Percentiles rank a stretch among this genome's conserved stretches.
Evolutionary conservation across 2,113 vertebrate species (phyloP).

Genomic region (Phodopus roborovskii): DNA sequence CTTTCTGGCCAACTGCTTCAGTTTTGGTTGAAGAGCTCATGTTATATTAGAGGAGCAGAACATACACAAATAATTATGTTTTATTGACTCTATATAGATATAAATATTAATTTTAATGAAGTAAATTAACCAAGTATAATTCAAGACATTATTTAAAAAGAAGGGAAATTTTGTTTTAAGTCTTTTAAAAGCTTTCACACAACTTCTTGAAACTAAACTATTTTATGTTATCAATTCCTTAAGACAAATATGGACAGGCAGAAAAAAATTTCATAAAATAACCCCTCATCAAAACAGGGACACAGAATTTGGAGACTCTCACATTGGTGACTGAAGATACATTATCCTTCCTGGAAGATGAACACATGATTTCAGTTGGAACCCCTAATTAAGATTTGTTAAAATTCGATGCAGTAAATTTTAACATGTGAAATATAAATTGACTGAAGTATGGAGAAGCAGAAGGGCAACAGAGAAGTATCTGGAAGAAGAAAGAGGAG

Average conservation of each 20-base stretch:
- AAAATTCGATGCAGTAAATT: background rate
- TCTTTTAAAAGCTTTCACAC: background rate
- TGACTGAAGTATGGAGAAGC: background rate
- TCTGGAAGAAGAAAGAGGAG: background rate
- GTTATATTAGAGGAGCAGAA: background rate
- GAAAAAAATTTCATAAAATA: background rate
- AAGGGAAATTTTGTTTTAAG: background rate
- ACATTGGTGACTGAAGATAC: background rate
- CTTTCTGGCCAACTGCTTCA: background rate
- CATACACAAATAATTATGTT: background rate
- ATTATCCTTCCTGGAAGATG: background rate
- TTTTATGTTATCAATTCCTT: background rate
- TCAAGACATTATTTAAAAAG: background rate
- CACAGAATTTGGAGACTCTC: background rate
- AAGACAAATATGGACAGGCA: background rate
- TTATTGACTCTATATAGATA: slow-evolving; percentile 17
- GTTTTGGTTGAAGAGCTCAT: background rate
- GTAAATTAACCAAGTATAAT: background rate
- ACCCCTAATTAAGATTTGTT: slow-evolving; percentile 16
- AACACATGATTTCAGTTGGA: background rate
- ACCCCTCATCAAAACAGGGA: background rate
- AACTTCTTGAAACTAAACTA: background rate
- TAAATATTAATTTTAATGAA: background rate
- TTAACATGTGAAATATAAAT: background rate
- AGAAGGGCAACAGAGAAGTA: background rate